Percentiles rank a stretch among this genome's conserved stretches.
These are phyloP conservation scores for Acrossocheilus fasciatus DNA, from an alignment of 2,797 vertebrate genomes.

Conservation along the genomic window DNA sequence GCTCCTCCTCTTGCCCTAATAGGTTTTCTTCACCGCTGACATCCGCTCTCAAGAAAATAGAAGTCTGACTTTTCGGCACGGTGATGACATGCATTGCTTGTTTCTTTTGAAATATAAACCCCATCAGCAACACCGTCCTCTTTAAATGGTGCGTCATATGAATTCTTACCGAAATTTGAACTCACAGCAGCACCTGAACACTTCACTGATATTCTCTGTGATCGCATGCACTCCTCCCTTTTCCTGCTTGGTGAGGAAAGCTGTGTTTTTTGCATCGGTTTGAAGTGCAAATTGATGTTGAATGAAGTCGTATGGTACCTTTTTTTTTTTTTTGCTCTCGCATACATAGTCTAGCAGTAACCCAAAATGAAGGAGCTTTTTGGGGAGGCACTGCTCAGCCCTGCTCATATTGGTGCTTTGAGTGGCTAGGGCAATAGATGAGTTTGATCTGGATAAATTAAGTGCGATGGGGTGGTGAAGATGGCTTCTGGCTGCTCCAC, in stretches of 20 bases:
- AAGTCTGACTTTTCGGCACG: conserved; percentile 72
- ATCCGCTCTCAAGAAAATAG: conserved; percentile 72
- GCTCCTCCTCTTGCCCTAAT: conserved; percentile 70
- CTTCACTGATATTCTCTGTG: conserved; percentile 33
- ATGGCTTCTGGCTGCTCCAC: conserved; percentile 50
- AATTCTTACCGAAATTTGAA: conserved; percentile 37
- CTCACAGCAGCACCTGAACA: conserved; percentile 17
- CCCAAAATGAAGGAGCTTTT: neutral
- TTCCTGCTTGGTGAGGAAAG: conserved; percentile 20
- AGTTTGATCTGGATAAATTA: conserved; percentile 41
- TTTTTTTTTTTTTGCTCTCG: neutral
- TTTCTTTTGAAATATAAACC: conserved; percentile 49
- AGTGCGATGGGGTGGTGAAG: conserved; percentile 44
- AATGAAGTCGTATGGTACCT: conserved; percentile 26
- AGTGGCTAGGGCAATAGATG: conserved; percentile 41
- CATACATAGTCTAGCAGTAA: conserved; percentile 1
- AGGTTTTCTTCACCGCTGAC: conserved; percentile 74
- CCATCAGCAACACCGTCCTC: conserved; percentile 34
- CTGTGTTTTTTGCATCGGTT: conserved; percentile 26
- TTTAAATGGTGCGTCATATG: conserved; percentile 37
- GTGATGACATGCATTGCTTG: conserved; percentile 67
- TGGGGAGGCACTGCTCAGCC: neutral
- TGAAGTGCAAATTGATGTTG: conserved; percentile 55
- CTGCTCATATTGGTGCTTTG: neutral
- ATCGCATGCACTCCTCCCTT: conserved; percentile 27